Conservation (phyloP, 1,140 invertebrate genomes). For the Drosophila fuyamai region DNA sequence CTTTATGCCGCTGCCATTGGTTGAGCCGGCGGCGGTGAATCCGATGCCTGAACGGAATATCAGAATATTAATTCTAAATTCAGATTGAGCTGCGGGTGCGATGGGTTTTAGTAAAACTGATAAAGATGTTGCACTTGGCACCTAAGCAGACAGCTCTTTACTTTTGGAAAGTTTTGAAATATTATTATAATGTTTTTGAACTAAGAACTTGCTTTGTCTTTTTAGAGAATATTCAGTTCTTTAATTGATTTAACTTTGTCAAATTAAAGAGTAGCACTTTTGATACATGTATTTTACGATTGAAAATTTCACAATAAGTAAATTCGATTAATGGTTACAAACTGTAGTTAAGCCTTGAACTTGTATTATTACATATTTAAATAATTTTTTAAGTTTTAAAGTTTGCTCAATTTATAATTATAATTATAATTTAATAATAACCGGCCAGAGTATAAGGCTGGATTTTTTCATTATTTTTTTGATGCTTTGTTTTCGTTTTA, state of each 20-base stretch:
- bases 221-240: too few relatives aligned
- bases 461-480: too few relatives aligned
- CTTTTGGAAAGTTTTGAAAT: background rate
- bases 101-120: background rate
- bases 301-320: too few relatives aligned
- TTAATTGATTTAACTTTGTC: too few relatives aligned
- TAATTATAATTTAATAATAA: background rate
- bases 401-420: background rate
- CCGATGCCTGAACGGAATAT: conserved; percentile 57
- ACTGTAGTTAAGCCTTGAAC: too few relatives aligned
- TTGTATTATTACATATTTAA: background rate
- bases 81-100: background rate
- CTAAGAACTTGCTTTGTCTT: too few relatives aligned
- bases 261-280: too few relatives aligned
- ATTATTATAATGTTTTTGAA: background rate
- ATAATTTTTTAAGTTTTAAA: background rate
- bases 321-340: too few relatives aligned
- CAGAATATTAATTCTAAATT: conserved; percentile 7
- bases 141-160: background rate
- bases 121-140: background rate
- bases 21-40: conserved; percentile 73
- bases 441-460: too few relatives aligned
- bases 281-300: too few relatives aligned
- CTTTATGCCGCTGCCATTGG: conserved; percentile 77
- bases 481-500: too few relatives aligned